Evolutionary conservation across 2,888 invertebrate genomes (phyloP), one percentile per base, ranked within the genome.

Genomic region (Odontothrips loti): DNA sequence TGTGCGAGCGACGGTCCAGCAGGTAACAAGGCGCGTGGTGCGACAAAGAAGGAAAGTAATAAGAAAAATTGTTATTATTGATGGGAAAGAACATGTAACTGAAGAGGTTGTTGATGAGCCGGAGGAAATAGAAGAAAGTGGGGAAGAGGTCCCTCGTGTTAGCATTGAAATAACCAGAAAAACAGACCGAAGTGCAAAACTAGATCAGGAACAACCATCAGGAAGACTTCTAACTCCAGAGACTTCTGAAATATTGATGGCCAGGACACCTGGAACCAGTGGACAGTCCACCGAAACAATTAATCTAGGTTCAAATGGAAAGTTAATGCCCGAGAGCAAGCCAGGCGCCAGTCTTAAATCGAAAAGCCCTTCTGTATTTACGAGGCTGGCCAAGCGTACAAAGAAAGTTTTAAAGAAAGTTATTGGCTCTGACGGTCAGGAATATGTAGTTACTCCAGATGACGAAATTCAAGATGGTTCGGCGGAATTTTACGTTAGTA

Each of bases 101-200:
- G 96, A 96, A 87, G 95, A 96, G 88, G 88, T 95, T 0, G 89
- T 95, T 79, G 96, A 96, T 85, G 95, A 95, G 86, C 96, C 96
- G 0, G 95, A 94, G 85, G 92, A 92, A 86, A 88, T 93, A 8
- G 93, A 94, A 87, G 89, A 93, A 15, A 90, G 90, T 51, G 93
- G 93, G 86, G 92, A 95, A 87, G 91, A 92, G 84, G 91, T 93
- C 84, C 93, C 93, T 0, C 89, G 92, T 84, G 91, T 93, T 23
- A 92, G 92, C 82, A 93, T 93, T 75, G 93, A 91, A 85, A 91
- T 92, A 27, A 87, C 91, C 0, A 89, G 89, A 85, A 91, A 90
- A 75, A 89, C 90, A 84, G 89, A 90, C 81, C 90, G 89, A 27
- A 80, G 78, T 29, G n/a, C 9, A 20, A 87, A 88, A 83, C 87